Evolutionary conservation across 2,113 vertebrate species (phyloP).

Genomic region (Crotophaga sulcirostris): DNA sequence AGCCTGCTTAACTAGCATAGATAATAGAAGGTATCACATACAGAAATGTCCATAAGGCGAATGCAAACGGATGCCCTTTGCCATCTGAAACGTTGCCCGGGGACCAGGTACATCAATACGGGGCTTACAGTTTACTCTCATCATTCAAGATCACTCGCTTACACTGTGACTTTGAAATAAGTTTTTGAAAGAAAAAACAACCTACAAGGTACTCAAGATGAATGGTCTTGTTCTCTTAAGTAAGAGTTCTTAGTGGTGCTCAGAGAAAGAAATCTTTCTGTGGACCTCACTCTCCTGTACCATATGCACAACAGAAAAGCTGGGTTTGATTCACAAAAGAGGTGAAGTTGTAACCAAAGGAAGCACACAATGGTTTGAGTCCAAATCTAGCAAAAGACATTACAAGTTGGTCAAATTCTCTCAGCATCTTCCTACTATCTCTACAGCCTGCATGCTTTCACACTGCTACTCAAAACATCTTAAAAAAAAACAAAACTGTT

Average conservation of each 20-base stretch:
- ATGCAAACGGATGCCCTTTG: neutral
- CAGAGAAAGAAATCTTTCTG: neutral
- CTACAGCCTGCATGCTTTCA: neutral
- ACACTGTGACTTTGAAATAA: neutral
- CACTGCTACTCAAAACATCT: conserved; percentile 6
- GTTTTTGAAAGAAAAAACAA: conserved; percentile 38
- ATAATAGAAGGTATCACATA: neutral
- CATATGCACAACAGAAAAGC: conserved; percentile 20
- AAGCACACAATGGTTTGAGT: neutral
- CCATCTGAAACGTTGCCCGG: neutral
- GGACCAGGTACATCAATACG: neutral
- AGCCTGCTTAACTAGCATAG: neutral
- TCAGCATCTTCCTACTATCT: neutral
- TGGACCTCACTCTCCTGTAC: neutral
- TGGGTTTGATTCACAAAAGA: conserved; percentile 26
- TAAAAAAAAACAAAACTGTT: neutral
- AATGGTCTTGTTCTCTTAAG: conserved; percentile 20
- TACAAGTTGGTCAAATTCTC: neutral
- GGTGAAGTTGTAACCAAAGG: neutral
- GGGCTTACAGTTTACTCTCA: neutral
- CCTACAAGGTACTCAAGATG: neutral
- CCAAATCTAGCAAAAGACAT: neutral
- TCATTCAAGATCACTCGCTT: neutral
- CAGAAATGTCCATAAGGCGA: rapidly evolving
- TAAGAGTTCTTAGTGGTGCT: neutral